A percentile compares a stretch with the other conserved stretches of the same genome.
Evolutionary conservation across 1,140 invertebrate species (phyloP).

Genomic region (Bactericera cockerelli): DNA sequence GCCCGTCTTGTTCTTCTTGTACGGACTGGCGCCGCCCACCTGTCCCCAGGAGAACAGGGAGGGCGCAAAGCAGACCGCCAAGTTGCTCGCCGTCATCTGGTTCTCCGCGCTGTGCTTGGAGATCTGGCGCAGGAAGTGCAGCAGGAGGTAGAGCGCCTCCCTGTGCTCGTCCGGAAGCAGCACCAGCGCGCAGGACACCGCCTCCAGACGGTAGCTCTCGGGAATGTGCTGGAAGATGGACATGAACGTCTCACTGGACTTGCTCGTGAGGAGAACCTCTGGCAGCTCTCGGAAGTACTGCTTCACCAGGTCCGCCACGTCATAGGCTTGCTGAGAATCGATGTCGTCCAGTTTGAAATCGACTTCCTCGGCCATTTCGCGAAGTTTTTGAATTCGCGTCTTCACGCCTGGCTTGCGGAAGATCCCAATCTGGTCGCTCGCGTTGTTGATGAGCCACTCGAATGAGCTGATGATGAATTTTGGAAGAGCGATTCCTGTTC

Average conservation of each 20-base stretch:
- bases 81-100: conserved; percentile 89
- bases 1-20: conserved; percentile 31
- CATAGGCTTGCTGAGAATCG: conserved; percentile 72
- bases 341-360: conserved; percentile 28
- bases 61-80: conserved; percentile 86
- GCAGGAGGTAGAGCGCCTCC: conserved; percentile 70
- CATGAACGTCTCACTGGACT: conserved; percentile 86
- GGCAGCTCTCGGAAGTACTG: conserved; percentile 91
- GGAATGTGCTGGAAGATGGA: conserved; percentile 89
- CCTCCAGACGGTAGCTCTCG: conserved; percentile 58
- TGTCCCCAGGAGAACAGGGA: conserved; percentile 55
- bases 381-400: conserved; percentile 74
- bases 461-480: conserved; percentile 72
- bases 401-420: conserved; percentile 84
- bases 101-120: conserved; percentile 61
- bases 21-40: conserved; percentile 9
- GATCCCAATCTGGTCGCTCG: conserved; percentile 75
- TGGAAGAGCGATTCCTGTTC: conserved; percentile 75
- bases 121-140: conserved; percentile 71
- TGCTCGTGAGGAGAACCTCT: conserved; percentile 81
- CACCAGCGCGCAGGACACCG: conserved; percentile 70
- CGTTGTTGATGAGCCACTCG: conserved; percentile 66
- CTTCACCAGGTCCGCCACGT: conserved; percentile 89
- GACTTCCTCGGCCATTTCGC: conserved; percentile 55
- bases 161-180: conserved; percentile 84